A percentile compares a stretch with the other conserved stretches of the same genome.
Conservation (phyloP, 2,797 vertebrate species). For the Uromys caudimaculatus region DNA sequence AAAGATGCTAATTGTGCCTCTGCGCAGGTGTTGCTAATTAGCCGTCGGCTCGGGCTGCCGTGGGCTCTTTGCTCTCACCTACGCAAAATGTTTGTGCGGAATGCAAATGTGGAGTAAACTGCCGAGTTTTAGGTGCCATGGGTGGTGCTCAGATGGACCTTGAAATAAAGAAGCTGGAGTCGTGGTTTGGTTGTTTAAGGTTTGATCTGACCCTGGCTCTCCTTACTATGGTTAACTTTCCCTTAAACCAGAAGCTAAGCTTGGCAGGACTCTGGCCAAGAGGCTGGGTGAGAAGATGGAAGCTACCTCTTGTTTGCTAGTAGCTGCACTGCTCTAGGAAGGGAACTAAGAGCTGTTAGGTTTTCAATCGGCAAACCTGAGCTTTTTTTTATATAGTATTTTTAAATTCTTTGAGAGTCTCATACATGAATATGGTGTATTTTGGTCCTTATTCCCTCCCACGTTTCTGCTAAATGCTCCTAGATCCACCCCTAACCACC, state of each 20-base stretch:
- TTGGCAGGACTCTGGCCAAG: background rate
- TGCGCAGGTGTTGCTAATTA: conserved; percentile 82
- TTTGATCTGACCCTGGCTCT: background rate
- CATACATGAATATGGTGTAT: background rate
- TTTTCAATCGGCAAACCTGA: conserved; percentile 23
- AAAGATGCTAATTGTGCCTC: conserved; percentile 26
- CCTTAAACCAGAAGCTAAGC: background rate
- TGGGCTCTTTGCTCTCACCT: conserved; percentile 44
- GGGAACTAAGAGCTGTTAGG: conserved; percentile 49
- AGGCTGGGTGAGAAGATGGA: background rate
- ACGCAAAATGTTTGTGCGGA: conserved; percentile 56
- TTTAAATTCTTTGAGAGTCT: background rate
- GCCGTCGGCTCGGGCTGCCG: conserved; percentile 29
- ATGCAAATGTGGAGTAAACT: conserved; percentile 65
- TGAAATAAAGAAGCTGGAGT: conserved; percentile 38
- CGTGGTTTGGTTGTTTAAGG: background rate
- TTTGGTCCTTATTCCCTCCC: background rate
- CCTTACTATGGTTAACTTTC: background rate
- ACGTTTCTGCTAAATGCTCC: background rate
- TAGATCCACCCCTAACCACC: background rate
- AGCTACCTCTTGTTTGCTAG: conserved; percentile 35
- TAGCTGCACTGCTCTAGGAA: conserved; percentile 3
- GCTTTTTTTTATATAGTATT: background rate
- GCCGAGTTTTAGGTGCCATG: background rate
- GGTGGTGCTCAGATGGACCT: background rate